Base-by-base conservation (phyloP, 2,888 invertebrate genomes). In the Caprella mutica region DNA sequence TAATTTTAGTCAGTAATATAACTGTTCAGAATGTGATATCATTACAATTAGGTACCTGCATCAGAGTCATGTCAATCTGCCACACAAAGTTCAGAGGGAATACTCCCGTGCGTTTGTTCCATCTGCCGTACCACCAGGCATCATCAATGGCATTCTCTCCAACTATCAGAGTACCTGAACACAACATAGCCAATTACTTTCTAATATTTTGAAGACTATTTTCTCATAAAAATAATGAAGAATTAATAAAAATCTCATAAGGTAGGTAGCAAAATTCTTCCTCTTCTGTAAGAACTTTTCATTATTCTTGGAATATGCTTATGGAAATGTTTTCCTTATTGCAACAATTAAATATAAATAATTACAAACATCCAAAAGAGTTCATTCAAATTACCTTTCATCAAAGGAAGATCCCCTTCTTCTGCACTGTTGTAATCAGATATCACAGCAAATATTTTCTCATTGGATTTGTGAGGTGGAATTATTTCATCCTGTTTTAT, bases 21-120 rank as follows among this genome's bases (percentile, higher is more conserved):
- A 35, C 9, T 35, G 9, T 35, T 35, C 35, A 35, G 14, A 12
- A 12, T 35, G 14, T 12, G 35, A n/a, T n/a, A n/a, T n/a, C n/a
- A 12, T 35, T 35, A 35, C 12, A 35, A 42, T n/a, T 26, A 17
- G 27, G 23, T 33, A 63, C 63, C 55, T 59, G 24, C 30, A 63
- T 19, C 6, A 63, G 52, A 21, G 65, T 61, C 42, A 67, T 65
- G 63, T 76, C 72, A 8, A 79, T 66, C 65, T 73, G 70, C 73
- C 75, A 75, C 1, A 75, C 74, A 68, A 77, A 76, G 5, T 77
- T 76, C 17, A 74, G 56, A 19, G 80, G 79, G 68, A 80, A 79
- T 33, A 78, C 75, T 44, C 79, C 80, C 50, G 67, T 68, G 58
- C 66, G 67, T 21, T 69, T 65, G 24, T 68, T 69, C 26, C 70